A percentile compares a stretch with the other conserved stretches of the same genome.
These are phyloP conservation scores for Drosophila neonasuta DNA, from an alignment of 2,888 invertebrate species.

Conservation along the genomic window DNA sequence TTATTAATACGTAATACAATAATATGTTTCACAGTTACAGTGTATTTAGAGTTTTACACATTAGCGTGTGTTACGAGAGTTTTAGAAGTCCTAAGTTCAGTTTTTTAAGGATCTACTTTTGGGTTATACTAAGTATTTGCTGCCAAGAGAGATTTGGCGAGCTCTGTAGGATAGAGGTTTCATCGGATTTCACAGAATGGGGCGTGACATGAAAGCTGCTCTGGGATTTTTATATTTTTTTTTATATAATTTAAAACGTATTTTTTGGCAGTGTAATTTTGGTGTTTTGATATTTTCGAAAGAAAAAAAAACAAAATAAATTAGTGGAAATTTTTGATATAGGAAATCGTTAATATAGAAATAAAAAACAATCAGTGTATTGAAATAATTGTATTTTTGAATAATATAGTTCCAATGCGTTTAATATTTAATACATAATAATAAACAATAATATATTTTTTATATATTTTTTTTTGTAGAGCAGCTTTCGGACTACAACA, in stretches of 20 bases:
- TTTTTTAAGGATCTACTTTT: constrained; percentile 48
- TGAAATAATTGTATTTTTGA: neutral
- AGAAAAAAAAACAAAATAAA: constrained; percentile 2
- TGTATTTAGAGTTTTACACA: constrained; percentile 45
- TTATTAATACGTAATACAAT: constrained; percentile 69
- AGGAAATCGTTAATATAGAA: neutral
- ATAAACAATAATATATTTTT: neutral
- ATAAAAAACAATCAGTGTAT: neutral
- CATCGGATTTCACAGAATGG: constrained; percentile 35
- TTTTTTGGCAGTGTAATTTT: constrained; percentile 58
- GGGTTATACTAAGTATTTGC: constrained; percentile 48
- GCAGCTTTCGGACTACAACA: constrained; percentile 54
- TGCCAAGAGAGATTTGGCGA: constrained; percentile 25
- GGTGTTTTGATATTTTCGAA: constrained; percentile 59
- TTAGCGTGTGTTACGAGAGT: constrained; percentile 29
- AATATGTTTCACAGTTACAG: constrained; percentile 71
- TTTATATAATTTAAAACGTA: constrained; percentile 6
- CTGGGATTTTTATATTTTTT: constrained; percentile 16
- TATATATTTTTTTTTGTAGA: constrained; percentile 31
- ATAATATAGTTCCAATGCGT: constrained; percentile 2
- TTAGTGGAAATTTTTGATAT: neutral
- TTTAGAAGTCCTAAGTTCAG: constrained; percentile 57
- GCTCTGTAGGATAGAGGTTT: constrained; percentile 35
- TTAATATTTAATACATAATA: constrained; percentile 4
- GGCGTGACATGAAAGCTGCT: constrained; percentile 38